A percentile compares a stretch with the other conserved stretches of the same genome.
phyloP scores from a whole-genome alignment of 2,888 invertebrate genomes.

The Phengaris arion region DNA sequence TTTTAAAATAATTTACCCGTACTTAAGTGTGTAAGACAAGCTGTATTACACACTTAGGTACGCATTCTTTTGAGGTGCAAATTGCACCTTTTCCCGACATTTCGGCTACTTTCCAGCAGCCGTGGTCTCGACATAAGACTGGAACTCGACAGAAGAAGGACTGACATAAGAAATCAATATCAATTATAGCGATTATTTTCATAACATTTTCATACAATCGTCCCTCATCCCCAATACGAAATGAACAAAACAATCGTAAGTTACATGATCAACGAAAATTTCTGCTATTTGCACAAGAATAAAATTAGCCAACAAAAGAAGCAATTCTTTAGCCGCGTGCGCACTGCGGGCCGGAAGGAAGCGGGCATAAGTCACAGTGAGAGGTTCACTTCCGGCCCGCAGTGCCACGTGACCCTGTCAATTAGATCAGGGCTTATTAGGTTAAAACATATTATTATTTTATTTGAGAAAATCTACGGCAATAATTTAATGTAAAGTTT shows the following conservation, averaged over 20 bases:
- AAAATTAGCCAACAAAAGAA: constrained; percentile 30
- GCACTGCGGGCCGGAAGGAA: constrained; percentile 56
- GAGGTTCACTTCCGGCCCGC: constrained; percentile 44
- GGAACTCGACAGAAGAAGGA: too few species aligned
- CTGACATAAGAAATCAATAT: too few species aligned
- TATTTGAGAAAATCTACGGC: neutral
- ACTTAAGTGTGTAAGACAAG: too few species aligned
- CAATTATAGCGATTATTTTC: too few species aligned
- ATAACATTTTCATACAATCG: too few species aligned
- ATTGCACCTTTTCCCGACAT: too few species aligned
- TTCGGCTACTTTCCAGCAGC: too few species aligned
- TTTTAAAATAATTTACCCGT: too few species aligned
- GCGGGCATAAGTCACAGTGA: constrained; percentile 59
- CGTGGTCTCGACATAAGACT: too few species aligned
- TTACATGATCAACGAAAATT: constrained; percentile 1
- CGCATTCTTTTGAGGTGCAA: too few species aligned
- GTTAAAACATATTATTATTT: neutral
- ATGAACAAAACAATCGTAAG: neutral
- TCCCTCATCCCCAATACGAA: neutral
- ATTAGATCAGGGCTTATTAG: constrained; percentile 28
- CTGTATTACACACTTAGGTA: too few species aligned
- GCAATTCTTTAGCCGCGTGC: constrained; percentile 25
- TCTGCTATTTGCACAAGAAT: constrained; percentile 29
- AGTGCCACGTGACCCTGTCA: constrained; percentile 38
- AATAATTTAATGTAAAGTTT: too few species aligned